These are phyloP conservation scores for Gobio gobio DNA, from an alignment of 2,113 vertebrate species.

Conservation along the genomic window DNA sequence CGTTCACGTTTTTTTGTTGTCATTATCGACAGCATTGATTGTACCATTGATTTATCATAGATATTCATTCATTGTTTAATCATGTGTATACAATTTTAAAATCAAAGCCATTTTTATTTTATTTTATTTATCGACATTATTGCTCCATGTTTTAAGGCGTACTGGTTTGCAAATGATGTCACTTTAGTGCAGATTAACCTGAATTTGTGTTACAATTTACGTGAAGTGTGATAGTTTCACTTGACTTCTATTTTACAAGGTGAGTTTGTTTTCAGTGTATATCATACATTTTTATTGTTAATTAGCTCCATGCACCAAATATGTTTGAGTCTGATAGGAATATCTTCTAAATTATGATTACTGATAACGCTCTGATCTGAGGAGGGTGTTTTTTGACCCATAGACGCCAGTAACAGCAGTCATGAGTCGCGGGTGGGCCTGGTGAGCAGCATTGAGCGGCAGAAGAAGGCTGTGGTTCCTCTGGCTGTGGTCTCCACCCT, in stretches of 20 bases:
- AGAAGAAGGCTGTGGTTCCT: slow-evolving; percentile 89
- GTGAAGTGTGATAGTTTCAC: background rate
- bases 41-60: background rate
- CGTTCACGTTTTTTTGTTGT: background rate
- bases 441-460: slow-evolving; percentile 81
- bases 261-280: background rate
- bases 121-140: background rate
- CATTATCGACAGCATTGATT: background rate
- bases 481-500: slow-evolving; percentile 94
- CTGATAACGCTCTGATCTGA: slow-evolving; percentile 2
- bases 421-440: slow-evolving; percentile 92
- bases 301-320: background rate
- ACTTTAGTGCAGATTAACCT: slow-evolving; percentile 16
- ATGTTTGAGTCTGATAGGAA: background rate
- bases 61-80: background rate
- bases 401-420: slow-evolving; percentile 97
- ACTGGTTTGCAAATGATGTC: slow-evolving; percentile 68
- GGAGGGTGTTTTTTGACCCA: slow-evolving; percentile 64
- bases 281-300: background rate
- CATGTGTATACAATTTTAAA: background rate
- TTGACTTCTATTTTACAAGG: background rate
- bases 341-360: background rate
- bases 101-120: background rate
- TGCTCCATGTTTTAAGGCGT: slow-evolving; percentile 22
- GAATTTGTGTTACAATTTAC: slow-evolving; percentile 19